Evolutionary conservation across 1,140 invertebrate species (phyloP).

Genomic region (Euglossa dilemma): DNA sequence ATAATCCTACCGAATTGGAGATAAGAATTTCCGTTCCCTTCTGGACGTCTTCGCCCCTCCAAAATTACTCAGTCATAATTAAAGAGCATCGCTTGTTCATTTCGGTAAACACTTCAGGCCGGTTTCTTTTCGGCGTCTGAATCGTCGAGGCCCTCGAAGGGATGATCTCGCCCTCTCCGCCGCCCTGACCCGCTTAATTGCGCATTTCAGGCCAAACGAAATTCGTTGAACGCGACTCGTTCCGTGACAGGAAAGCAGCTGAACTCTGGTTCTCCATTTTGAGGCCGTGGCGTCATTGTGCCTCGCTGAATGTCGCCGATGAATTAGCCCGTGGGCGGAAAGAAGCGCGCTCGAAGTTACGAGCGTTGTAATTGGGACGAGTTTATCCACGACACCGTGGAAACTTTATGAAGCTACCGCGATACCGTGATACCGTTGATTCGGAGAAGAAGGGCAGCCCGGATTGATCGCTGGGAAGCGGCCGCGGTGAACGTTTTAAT

Average conservation of each 20-base stretch:
- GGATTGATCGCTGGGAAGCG: background rate
- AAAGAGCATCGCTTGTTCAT: conserved; percentile 1
- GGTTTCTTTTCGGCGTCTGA: background rate
- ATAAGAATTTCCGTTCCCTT: background rate
- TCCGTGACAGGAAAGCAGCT: no score
- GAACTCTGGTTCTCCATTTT: conserved; percentile 7
- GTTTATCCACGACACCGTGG: background rate
- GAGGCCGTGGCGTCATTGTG: background rate
- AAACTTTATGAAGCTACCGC: background rate
- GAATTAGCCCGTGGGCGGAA: conserved; percentile 15
- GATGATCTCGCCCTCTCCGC: background rate
- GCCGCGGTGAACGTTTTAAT: conserved; percentile 5
- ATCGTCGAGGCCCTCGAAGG: background rate
- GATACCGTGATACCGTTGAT: background rate
- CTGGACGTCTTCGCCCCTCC: no score
- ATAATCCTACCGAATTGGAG: background rate
- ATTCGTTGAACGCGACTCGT: background rate
- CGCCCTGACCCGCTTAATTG: background rate
- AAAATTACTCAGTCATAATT: background rate
- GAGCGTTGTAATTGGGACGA: conserved; percentile 18
- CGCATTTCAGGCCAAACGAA: background rate
- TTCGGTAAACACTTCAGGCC: background rate
- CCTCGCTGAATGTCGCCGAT: background rate
- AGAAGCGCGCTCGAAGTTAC: conserved; percentile 10
- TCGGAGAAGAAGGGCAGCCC: no score